Evolutionary conservation across 2,888 invertebrate genomes (phyloP).

Genomic region (Seira sanloemensis): DNA sequence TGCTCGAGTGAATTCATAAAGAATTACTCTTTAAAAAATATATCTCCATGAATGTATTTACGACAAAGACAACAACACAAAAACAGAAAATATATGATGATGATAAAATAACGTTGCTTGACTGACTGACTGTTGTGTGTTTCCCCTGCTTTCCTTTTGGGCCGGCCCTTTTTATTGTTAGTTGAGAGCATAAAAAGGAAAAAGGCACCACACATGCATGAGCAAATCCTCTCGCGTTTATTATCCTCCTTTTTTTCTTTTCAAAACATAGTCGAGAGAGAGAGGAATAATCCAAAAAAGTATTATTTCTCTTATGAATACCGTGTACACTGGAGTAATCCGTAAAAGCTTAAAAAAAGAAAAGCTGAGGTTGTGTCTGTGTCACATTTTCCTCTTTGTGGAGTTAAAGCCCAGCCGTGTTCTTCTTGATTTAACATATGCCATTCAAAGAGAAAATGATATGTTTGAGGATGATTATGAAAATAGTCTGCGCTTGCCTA

Average conservation of each 20-base stretch:
- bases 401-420: no score
- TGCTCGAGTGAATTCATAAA: conserved; percentile 57
- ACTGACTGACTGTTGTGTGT: neutral
- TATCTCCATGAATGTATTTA: conserved; percentile 28
- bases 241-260: no score
- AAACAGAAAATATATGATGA: no score
- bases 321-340: conserved; percentile 42
- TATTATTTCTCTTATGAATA: no score
- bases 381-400: no score
- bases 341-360: conserved; percentile 23
- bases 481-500: no score
- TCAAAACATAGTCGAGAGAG: neutral
- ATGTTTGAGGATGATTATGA: no score
- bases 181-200: neutral
- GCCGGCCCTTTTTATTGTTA: conserved; percentile 18
- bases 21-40: conserved; percentile 48
- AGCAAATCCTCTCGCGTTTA: conserved; percentile 44
- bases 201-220: conserved; percentile 34
- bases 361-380: conserved; percentile 25
- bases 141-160: no score
- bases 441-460: no score
- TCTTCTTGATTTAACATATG: no score
- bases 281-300: neutral
- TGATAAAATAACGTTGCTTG: no score
- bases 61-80: no score